Conservation (phyloP, 2,888 invertebrate genomes). For the Mimas tiliae region DNA sequence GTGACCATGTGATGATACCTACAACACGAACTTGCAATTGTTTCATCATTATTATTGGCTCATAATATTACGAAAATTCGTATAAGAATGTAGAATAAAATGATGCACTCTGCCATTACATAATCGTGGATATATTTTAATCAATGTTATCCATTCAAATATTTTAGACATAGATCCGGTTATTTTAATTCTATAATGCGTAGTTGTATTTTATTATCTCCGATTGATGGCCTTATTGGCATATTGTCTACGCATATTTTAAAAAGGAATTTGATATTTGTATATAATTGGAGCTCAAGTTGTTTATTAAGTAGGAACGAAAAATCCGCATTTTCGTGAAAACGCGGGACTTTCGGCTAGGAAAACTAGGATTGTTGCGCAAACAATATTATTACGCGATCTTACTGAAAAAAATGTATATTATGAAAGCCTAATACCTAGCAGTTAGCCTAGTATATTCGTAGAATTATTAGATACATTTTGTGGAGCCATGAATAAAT, state of each 20-base stretch:
- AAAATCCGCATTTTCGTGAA: too few relatives aligned
- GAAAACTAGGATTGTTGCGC: too few relatives aligned
- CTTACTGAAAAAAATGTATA: too few relatives aligned
- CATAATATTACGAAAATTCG: neutral
- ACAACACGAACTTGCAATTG: neutral
- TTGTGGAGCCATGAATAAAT: too few relatives aligned
- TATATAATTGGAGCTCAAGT: too few relatives aligned
- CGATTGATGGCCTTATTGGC: neutral
- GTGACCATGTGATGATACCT: neutral
- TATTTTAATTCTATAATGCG: neutral
- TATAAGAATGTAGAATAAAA: neutral
- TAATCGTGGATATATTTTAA: neutral
- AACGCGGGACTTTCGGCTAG: too few relatives aligned
- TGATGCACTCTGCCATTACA: neutral
- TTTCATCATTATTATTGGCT: conserved; percentile 6
- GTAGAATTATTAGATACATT: too few relatives aligned
- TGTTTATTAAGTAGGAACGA: too few relatives aligned
- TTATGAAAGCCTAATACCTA: too few relatives aligned
- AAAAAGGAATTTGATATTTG: neutral
- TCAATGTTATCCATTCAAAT: neutral
- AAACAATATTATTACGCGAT: too few relatives aligned
- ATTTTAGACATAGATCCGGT: conserved; percentile 5
- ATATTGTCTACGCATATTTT: neutral
- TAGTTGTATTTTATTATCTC: neutral
- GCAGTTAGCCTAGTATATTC: too few relatives aligned